Evolutionary conservation across 2,888 invertebrate species (phyloP).

Genomic region (Oligia fasciuncula): DNA sequence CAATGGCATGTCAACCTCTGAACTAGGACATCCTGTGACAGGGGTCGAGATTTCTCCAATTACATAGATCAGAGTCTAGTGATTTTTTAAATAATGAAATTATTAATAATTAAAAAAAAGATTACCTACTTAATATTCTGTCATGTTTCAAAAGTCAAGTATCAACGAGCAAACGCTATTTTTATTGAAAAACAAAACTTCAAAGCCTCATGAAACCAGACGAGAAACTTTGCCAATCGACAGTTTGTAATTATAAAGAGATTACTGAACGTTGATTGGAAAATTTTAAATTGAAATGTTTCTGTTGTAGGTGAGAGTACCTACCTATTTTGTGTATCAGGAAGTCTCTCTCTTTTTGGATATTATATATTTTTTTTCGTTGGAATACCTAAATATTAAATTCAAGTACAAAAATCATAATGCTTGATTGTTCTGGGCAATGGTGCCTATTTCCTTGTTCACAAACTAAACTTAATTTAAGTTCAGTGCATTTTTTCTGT

Average conservation of each 20-base stretch:
- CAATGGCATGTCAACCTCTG: not conserved
- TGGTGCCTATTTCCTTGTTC: too few species aligned
- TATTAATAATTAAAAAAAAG: not conserved
- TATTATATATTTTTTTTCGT: not conserved
- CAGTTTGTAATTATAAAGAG: conserved; percentile 54
- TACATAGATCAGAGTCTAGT: not conserved
- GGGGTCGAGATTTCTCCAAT: not conserved
- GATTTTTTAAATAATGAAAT: not conserved
- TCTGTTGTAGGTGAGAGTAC: not conserved
- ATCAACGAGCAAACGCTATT: not conserved
- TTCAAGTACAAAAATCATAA: not conserved
- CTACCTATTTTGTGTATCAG: not conserved
- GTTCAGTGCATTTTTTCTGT: too few species aligned
- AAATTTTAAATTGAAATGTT: conserved; percentile 24
- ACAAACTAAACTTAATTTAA: too few species aligned
- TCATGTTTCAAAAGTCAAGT: not conserved
- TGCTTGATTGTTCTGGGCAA: not conserved
- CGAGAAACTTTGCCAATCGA: conserved; percentile 29
- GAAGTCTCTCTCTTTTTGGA: not conserved
- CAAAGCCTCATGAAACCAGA: not conserved
- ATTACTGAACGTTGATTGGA: conserved; percentile 47
- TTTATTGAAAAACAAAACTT: conserved; percentile 7
- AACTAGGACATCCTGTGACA: not conserved
- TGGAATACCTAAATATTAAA: not conserved
- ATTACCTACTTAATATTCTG: not conserved